Evolutionary conservation across 1,140 invertebrate species (phyloP).

Genomic region (Vanessa tameamea): DNA sequence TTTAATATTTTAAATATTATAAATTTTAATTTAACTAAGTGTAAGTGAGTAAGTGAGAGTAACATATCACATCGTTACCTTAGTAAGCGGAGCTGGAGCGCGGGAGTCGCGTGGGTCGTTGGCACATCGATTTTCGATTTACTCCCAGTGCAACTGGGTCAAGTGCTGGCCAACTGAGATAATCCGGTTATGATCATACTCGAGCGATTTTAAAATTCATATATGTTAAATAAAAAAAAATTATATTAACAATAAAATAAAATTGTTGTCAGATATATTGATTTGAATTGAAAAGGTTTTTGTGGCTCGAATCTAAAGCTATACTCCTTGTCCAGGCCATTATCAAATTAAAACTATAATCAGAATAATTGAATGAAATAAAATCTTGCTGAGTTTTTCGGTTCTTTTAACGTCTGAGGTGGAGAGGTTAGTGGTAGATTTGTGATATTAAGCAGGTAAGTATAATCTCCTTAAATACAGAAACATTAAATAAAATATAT

Average conservation of each 20-base stretch:
- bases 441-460: too few relatives aligned
- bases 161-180: constrained; percentile 64
- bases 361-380: too few relatives aligned
- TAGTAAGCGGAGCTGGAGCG: constrained; percentile 41
- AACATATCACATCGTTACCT: constrained; percentile 5
- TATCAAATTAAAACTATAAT: not conserved
- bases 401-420: too few relatives aligned
- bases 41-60: not conserved
- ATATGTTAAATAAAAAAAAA: constrained; percentile 8
- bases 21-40: not conserved
- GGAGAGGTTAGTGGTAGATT: too few relatives aligned
- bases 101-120: constrained; percentile 71
- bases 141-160: constrained; percentile 68
- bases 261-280: not conserved
- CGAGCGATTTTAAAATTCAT: constrained; percentile 39
- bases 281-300: not conserved
- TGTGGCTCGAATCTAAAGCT: not conserved
- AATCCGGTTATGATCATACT: constrained; percentile 39
- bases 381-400: too few relatives aligned
- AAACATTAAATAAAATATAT: too few relatives aligned
- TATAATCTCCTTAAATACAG: too few relatives aligned
- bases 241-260: not conserved
- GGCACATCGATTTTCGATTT: constrained; percentile 79
- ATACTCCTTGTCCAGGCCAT: not conserved
- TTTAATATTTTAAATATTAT: not conserved